Base-by-base conservation (phyloP, 2,888 invertebrate genomes). In the Mystacides longicornis region DNA sequence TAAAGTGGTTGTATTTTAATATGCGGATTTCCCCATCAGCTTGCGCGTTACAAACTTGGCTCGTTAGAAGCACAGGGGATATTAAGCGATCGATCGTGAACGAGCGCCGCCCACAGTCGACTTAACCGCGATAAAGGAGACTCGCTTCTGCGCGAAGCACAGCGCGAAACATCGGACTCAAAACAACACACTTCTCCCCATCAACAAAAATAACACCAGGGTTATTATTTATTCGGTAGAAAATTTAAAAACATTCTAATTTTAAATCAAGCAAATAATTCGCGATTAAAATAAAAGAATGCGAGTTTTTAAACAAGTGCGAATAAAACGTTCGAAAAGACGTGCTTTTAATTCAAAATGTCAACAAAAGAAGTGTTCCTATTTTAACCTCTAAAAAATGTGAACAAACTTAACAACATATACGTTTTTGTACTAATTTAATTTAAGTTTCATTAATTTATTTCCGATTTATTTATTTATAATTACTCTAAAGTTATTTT, bases 81-180 rank as follows among this genome's bases (percentile, higher is more conserved):
- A 43, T 37, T 20, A 23, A 47, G 47, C 51, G 51, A 55, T 50
- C 55, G 55, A 51, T 50, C 47, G 55, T 20, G 42, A 37, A 43
- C 43, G 20, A 46, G 45, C 45, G 21, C 55, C 50, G 50, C 55
- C 50, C 55, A 51, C 55, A 46, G 51, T 51, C 51, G 55, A 19
- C 27, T 46, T 11, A 48, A 19, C 31, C 54, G 27, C 27, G 31
- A 23, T 18, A 27, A 18, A 23, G 46, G 37, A 7, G 3, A 21
- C 23, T 45, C 7, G 48, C 23, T 23, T 48, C 23, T 48, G 21
- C 45, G 20, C 45, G 19, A 9, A 5, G 5, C 45, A 14, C 19
- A 11, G 4, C 45, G 20, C 5, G 20, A 45, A 20, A 19, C 11
- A 45, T 20, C 20, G 20, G 3, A 19, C 21, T 45, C 4, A 45